These are phyloP conservation scores for Epinephelus moara DNA, from an alignment of 2,113 vertebrate genomes.

Conservation along the genomic window DNA sequence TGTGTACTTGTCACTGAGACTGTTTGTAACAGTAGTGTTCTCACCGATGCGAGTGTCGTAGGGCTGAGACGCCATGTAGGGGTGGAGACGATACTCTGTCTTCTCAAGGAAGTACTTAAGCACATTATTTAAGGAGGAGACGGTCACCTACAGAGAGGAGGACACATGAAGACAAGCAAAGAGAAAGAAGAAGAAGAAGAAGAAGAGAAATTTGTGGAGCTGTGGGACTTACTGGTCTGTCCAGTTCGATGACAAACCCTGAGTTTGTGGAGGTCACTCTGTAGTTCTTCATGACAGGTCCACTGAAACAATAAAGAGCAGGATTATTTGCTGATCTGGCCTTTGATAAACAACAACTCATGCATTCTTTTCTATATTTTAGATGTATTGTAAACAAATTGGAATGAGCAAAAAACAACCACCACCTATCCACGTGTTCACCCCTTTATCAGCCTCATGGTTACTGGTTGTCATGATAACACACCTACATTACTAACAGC, in stretches of 20 bases:
- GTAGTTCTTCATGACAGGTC: constrained; percentile 84
- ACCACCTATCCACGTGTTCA: background rate
- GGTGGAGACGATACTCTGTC: constrained; percentile 64
- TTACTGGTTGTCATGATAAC: background rate
- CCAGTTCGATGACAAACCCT: constrained; percentile 85
- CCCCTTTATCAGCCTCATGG: background rate
- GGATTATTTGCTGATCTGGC: background rate
- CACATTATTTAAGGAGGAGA: constrained; percentile 63
- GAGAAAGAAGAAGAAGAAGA: background rate
- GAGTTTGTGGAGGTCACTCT: constrained; percentile 77
- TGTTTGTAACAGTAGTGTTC: constrained; percentile 4
- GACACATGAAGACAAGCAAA: constrained; percentile 2
- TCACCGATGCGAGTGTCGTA: constrained; percentile 77
- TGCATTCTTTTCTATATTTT: background rate
- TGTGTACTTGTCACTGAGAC: background rate
- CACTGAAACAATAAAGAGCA: constrained; percentile 76
- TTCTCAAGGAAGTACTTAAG: constrained; percentile 70
- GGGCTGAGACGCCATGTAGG: constrained; percentile 54
- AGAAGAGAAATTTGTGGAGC: background rate
- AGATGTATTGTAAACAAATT: background rate
- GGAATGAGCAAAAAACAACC: background rate
- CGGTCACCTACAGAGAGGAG: constrained; percentile 62
- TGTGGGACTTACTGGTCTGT: constrained; percentile 81
- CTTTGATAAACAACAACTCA: background rate
- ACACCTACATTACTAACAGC: background rate